A percentile compares a stretch with the other conserved stretches of the same genome.
phyloP scores from a whole-genome alignment of 2,797 vertebrate genomes.

The Nannoperca obscura region DNA sequence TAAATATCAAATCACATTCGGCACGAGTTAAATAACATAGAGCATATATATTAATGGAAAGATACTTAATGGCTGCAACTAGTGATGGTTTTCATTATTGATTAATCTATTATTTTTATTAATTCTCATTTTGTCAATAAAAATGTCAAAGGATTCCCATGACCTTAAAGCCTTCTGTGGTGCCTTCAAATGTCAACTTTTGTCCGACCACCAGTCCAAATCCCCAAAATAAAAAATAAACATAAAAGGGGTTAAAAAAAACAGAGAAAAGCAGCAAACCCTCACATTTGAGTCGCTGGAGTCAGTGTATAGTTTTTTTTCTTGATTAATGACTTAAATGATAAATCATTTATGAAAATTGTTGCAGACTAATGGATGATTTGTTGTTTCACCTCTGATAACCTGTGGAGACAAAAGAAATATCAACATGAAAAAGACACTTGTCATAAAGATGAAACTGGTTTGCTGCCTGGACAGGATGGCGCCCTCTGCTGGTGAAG shows the following conservation, averaged over 20 bases:
- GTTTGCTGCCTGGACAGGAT: slow-evolving; percentile 4
- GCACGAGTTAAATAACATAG: not conserved
- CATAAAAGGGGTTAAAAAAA: too few species aligned
- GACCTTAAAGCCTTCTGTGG: not conserved
- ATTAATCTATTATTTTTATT: not conserved
- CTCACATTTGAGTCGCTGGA: not conserved
- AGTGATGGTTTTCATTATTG: not conserved
- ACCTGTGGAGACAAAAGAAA: not conserved
- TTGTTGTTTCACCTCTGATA: not conserved
- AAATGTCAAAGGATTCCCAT: not conserved
- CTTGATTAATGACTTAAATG: not conserved
- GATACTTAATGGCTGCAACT: not conserved
- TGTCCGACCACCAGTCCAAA: not conserved
- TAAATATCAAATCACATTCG: not conserved
- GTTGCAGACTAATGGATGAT: too few species aligned
- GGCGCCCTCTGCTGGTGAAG: slow-evolving; percentile 74
- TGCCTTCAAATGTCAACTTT: not conserved
- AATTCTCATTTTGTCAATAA: not conserved
- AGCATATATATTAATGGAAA: not conserved
- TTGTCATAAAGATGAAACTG: not conserved
- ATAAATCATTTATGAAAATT: not conserved
- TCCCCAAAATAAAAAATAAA: too few species aligned
- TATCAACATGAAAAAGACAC: not conserved
- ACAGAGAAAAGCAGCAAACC: not conserved
- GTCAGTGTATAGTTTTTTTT: not conserved